A percentile compares a stretch with the other conserved stretches of the same genome.
Conservation (phyloP, 2,113 vertebrate genomes). For the Melanostigma gelatinosum region DNA sequence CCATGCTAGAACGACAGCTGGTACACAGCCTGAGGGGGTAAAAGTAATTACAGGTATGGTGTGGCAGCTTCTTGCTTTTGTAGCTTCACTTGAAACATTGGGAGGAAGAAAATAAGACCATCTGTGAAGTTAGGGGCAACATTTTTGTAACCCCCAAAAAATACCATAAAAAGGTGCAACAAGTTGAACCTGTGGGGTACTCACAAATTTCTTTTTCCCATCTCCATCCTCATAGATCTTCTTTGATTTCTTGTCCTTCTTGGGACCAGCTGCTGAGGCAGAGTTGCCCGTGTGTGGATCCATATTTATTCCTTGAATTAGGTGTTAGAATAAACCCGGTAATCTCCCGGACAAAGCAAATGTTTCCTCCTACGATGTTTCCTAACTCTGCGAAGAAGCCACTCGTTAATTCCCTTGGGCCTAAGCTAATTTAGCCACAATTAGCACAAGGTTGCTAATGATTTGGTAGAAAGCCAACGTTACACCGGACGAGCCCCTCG, state of each 20-base stretch:
- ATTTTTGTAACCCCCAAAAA: background rate
- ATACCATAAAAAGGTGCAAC: background rate
- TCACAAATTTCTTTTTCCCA: constrained; percentile 86
- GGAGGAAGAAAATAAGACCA: constrained; percentile 16
- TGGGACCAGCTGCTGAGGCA: constrained; percentile 75
- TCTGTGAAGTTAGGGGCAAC: background rate
- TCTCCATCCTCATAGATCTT: constrained; percentile 83
- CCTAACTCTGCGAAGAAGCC: background rate
- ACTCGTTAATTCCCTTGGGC: constrained; percentile 23
- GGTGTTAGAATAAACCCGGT: constrained; percentile 41
- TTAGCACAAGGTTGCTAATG: constrained; percentile 67
- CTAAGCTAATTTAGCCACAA: constrained; percentile 52
- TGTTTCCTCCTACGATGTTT: background rate
- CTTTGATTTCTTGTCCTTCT: constrained; percentile 86
- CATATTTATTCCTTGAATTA: constrained; percentile 72
- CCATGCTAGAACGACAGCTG: constrained; percentile 17
- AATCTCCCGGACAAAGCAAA: constrained; percentile 11
- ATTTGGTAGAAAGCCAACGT: constrained; percentile 63
- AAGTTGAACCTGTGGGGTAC: constrained; percentile 57
- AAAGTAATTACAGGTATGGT: constrained; percentile 53
- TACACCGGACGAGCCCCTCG: constrained; percentile 27
- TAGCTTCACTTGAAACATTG: constrained; percentile 38
- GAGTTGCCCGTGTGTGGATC: constrained; percentile 77
- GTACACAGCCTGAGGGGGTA: constrained; percentile 11
- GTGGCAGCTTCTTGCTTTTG: constrained; percentile 16